Conservation (phyloP, 1,140 invertebrate genomes). For the Cyphomyrmex costatus region DNA sequence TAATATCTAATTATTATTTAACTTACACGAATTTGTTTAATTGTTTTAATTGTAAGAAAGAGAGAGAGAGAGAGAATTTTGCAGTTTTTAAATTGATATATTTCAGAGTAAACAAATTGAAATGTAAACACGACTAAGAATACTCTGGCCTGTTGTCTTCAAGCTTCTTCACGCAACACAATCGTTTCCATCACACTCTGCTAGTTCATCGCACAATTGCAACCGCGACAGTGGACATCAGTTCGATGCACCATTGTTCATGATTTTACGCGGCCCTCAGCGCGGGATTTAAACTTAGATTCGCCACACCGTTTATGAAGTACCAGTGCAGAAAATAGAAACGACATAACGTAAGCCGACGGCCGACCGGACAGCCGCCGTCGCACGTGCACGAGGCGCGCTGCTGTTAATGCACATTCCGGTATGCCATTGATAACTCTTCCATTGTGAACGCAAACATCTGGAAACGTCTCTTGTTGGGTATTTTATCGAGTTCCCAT, state of each 20-base stretch:
- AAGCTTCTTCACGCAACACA: background rate
- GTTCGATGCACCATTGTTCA: constrained; percentile 43
- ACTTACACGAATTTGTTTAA: background rate
- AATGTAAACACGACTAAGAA: background rate
- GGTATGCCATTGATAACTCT: constrained; percentile 63
- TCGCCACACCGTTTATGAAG: constrained; percentile 43
- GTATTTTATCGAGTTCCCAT: constrained; percentile 14
- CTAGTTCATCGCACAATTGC: background rate
- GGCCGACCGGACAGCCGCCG: background rate
- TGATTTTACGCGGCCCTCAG: constrained; percentile 6
- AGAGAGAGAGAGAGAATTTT: too few relatives aligned
- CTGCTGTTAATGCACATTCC: constrained; percentile 51
- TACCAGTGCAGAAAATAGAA: constrained; percentile 59
- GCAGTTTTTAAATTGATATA: background rate
- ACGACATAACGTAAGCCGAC: constrained; percentile 34
- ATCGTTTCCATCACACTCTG: background rate
- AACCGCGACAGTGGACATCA: constrained; percentile 2
- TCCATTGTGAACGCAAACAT: constrained; percentile 1
- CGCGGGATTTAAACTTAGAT: constrained; percentile 46
- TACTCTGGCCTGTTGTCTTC: background rate
- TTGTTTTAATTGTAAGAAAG: background rate
- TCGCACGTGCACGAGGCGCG: constrained; percentile 50
- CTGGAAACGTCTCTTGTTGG: background rate
- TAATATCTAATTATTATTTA: background rate
- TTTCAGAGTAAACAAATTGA: background rate